These are phyloP conservation scores for Eira barbara DNA, from an alignment of 2,113 vertebrate genomes.

Conservation along the genomic window DNA sequence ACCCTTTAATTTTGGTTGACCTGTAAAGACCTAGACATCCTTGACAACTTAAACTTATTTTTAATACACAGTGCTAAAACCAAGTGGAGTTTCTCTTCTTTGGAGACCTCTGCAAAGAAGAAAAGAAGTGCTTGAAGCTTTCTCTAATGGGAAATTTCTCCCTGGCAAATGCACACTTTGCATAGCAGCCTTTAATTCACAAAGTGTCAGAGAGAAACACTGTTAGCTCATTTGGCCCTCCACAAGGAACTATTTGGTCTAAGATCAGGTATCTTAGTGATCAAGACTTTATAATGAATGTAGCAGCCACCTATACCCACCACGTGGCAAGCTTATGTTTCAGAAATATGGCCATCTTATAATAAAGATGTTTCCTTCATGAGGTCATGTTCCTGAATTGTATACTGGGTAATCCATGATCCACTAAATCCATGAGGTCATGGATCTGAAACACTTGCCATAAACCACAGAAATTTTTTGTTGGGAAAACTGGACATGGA, in stretches of 20 bases:
- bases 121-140: background rate
- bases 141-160: background rate
- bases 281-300: background rate
- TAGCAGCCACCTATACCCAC: background rate
- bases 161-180: background rate
- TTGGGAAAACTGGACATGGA: background rate
- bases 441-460: background rate
- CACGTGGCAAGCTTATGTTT: background rate
- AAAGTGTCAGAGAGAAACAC: conserved; percentile 20
- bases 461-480: conserved; percentile 29
- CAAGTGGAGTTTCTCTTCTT: background rate
- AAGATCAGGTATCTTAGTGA: conserved; percentile 13
- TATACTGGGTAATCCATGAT: conserved; percentile 23
- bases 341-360: conserved; percentile 29
- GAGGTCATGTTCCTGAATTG: conserved; percentile 53
- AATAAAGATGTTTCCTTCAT: conserved; percentile 52
- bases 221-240: background rate
- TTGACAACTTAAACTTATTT: background rate
- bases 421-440: conserved; percentile 46
- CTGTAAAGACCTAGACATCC: background rate
- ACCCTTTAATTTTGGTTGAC: background rate
- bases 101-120: background rate
- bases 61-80: background rate
- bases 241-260: conserved; percentile 13
- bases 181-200: conserved; percentile 17